These are phyloP conservation scores for Saiga tatarica DNA, from an alignment of 2,113 vertebrate genomes.

Conservation along the genomic window DNA sequence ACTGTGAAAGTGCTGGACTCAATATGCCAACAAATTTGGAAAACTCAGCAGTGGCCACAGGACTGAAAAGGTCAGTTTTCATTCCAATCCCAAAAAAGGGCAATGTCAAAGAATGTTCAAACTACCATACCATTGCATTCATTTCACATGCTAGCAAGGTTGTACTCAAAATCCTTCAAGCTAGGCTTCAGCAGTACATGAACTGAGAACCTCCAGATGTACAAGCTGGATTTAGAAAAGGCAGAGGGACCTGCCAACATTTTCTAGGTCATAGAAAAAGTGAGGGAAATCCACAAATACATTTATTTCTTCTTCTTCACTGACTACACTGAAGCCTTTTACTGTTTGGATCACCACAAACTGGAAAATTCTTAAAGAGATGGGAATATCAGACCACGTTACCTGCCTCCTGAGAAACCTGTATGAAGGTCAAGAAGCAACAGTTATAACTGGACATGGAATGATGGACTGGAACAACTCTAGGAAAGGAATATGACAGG, in stretches of 20 bases:
- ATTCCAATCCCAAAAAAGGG: neutral
- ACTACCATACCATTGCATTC: neutral
- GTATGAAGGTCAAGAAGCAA: neutral
- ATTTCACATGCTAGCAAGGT: neutral
- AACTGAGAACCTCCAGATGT: neutral
- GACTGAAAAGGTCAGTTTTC: neutral
- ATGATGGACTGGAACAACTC: neutral
- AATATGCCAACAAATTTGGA: neutral
- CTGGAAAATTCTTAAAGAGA: neutral
- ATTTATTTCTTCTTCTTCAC: neutral
- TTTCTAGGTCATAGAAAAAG: neutral
- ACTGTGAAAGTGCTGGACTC: neutral
- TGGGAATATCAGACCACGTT: neutral
- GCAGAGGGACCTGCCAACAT: neutral
- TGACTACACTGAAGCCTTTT: neutral
- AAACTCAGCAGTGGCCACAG: neutral
- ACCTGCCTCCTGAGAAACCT: neutral
- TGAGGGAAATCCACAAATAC: neutral
- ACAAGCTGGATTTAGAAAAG: neutral
- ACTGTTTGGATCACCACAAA: neutral
- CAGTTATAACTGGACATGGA: neutral
- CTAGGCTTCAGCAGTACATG: neutral
- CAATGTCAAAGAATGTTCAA: neutral
- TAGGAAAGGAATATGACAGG: neutral
- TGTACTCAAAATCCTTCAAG: neutral